Conservation (phyloP, 2,888 invertebrate species). For the Apamea crenata region DNA sequence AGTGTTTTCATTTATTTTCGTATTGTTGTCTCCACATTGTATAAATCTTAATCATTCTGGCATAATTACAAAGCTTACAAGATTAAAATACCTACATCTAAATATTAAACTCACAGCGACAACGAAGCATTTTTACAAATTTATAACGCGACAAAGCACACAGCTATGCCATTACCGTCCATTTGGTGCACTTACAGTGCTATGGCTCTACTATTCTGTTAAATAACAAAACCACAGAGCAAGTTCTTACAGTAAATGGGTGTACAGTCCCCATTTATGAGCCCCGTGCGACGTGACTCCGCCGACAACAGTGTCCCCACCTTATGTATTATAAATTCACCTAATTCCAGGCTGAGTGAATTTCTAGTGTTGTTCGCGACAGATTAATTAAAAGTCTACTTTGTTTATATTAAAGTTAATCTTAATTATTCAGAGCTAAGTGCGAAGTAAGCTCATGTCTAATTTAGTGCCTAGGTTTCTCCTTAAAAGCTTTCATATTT, state of each 20-base stretch:
- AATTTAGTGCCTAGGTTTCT: conserved; percentile 47
- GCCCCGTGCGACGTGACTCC: conserved; percentile 67
- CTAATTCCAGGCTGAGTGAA: conserved; percentile 69
- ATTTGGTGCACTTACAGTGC: conserved; percentile 75
- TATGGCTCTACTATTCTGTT: conserved; percentile 62
- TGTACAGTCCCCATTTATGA: conserved; percentile 67
- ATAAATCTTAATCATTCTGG: neutral
- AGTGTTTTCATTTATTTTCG: neutral
- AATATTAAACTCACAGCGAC: conserved; percentile 12
- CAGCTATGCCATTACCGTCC: conserved; percentile 72
- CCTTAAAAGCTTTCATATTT: conserved; percentile 63
- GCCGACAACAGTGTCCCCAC: conserved; percentile 18
- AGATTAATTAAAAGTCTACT: conserved; percentile 66
- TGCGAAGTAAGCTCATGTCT: conserved; percentile 63
- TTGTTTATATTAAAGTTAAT: conserved; percentile 65
- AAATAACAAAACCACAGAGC: conserved; percentile 73
- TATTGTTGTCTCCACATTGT: neutral
- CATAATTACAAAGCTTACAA: neutral
- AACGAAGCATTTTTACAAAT: conserved; percentile 64
- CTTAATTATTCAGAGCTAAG: conserved; percentile 66
- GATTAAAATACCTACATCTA: neutral
- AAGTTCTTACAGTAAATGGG: conserved; percentile 66
- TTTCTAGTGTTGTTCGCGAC: conserved; percentile 66
- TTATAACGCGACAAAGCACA: conserved; percentile 66
- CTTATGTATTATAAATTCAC: conserved; percentile 69